Base-by-base conservation (phyloP, 2,888 invertebrate species). In the Unio delphinus region DNA sequence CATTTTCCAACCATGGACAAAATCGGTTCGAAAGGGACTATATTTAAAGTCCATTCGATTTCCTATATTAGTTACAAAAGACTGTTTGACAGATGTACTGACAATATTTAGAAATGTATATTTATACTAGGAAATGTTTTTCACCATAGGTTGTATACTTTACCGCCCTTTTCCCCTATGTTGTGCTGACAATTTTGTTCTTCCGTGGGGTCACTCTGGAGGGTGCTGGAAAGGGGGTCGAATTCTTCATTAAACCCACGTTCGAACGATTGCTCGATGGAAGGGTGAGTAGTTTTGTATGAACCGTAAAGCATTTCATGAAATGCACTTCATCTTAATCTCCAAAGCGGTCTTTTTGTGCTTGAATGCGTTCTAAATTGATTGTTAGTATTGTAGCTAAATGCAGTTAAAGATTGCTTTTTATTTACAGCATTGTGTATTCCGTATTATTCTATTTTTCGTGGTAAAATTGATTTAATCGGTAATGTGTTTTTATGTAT, bases 141-240 rank as follows among this genome's bases (percentile, higher is more conserved):
- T 65, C 59, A 3, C 70, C 75, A 6, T 79, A 86, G 85, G 86
- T 85, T 55, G 85, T 85, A 5, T 89, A 89, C 67, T 88, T 89
- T 76, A 89, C 89, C 1, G 89, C 89, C 2, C 68, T 89, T 8
- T 89, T 89, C 65, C 89, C 89, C 7, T 89, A 89, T 73, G 81
- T 87, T 20, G 88, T 89, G 3, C 70, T 89, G 54, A 26, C 88
- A 18, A 89, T 89, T 55, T 73, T 89, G 60, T 84, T 89, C 67
- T 80, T 87, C 68, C 83, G 89, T 20, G 89, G 89, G 0, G 83
- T 86, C 5, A 86, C 87, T 7, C 75, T 89, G 26, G 83, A 84
- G 0, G 84, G 86, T 68, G 86, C 88, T 5, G 80, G 76, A 0
- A 83, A 86, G 58, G 89, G 89, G 7, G 82, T 89, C 23, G 77